phyloP scores from a whole-genome alignment of 2,888 invertebrate species.

The Hirtodrosophila trivittata region DNA sequence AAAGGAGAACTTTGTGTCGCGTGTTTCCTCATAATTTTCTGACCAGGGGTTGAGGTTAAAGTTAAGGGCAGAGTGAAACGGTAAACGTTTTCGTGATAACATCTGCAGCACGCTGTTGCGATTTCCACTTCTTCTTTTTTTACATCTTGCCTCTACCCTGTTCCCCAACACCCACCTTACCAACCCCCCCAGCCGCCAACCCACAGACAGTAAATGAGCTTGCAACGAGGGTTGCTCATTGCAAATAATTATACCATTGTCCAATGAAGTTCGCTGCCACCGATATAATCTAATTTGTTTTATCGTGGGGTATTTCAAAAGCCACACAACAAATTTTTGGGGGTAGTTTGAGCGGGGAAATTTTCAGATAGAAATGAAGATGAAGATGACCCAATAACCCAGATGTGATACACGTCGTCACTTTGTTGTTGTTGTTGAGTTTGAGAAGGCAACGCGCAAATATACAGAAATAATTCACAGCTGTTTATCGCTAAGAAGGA shows the following conservation, averaged over 20 bases:
- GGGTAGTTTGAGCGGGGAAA: conserved; percentile 36
- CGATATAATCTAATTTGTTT: conserved; percentile 74
- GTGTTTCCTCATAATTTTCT: conserved; percentile 64
- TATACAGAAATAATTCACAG: conserved; percentile 37
- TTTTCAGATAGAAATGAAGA: conserved; percentile 4
- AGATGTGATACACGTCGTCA: too few species aligned
- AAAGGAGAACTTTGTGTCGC: conserved; percentile 55
- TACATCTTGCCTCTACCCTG: too few species aligned
- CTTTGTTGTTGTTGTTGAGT: too few species aligned
- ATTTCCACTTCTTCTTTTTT: conserved; percentile 22
- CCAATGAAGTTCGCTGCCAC: conserved; percentile 65
- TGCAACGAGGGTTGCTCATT: conserved; percentile 59
- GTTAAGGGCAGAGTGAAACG: conserved; percentile 50
- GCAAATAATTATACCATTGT: conserved; percentile 77
- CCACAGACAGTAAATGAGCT: neutral
- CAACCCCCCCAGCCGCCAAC: neutral
- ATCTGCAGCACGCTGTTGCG: conserved; percentile 69
- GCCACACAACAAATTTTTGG: conserved; percentile 4
- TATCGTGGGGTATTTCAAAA: conserved; percentile 16
- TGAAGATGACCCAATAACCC: conserved; percentile 65
- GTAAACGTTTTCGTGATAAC: conserved; percentile 77
- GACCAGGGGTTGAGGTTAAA: conserved; percentile 26
- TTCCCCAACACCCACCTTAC: too few species aligned
- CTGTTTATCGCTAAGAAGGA: conserved; percentile 29
- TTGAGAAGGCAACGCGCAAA: too few species aligned